Evolutionary conservation across 2,888 invertebrate species (phyloP).

Genomic region (Trichacis sp.): DNA sequence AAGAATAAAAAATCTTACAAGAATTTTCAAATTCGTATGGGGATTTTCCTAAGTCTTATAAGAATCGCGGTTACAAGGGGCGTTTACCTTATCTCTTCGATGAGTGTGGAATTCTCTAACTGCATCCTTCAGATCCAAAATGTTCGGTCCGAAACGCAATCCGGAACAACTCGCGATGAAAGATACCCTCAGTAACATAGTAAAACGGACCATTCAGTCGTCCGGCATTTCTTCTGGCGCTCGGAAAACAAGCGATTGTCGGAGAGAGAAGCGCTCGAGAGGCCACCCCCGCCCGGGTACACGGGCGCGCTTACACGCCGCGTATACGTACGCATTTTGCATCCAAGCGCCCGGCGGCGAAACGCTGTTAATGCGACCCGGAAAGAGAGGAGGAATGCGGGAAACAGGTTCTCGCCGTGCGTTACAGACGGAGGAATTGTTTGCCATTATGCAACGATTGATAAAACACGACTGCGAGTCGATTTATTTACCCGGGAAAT

Average conservation of each 20-base stretch:
- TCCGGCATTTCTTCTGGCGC: constrained; percentile 23
- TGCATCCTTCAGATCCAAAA: too few species aligned
- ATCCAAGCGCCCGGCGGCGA: constrained; percentile 26
- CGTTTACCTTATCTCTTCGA: too few species aligned
- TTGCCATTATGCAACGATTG: constrained; percentile 30
- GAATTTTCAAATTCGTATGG: too few species aligned
- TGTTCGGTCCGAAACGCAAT: too few species aligned
- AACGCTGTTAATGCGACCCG: constrained; percentile 29
- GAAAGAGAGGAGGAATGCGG: constrained; percentile 32
- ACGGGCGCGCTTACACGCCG: constrained; percentile 13
- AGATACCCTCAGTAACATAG: constrained; percentile 24
- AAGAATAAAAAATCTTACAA: too few species aligned
- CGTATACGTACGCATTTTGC: constrained; percentile 25
- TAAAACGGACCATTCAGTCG: constrained; percentile 37
- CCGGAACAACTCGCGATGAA: constrained; percentile 7
- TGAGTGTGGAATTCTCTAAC: too few species aligned
- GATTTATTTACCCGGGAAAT: constrained; percentile 1
- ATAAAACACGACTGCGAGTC: constrained; percentile 15
- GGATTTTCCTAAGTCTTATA: too few species aligned
- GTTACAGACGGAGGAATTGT: constrained; percentile 19
- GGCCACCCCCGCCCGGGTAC: constrained; percentile 19
- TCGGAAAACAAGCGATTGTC: constrained; percentile 22
- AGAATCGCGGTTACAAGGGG: too few species aligned
- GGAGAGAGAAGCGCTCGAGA: constrained; percentile 15
- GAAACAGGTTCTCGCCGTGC: constrained; percentile 26